A percentile compares a stretch with the other conserved stretches of the same genome.
phyloP scores from a whole-genome alignment of 2,888 invertebrate species.

The Callyntrura guangdongensis region DNA sequence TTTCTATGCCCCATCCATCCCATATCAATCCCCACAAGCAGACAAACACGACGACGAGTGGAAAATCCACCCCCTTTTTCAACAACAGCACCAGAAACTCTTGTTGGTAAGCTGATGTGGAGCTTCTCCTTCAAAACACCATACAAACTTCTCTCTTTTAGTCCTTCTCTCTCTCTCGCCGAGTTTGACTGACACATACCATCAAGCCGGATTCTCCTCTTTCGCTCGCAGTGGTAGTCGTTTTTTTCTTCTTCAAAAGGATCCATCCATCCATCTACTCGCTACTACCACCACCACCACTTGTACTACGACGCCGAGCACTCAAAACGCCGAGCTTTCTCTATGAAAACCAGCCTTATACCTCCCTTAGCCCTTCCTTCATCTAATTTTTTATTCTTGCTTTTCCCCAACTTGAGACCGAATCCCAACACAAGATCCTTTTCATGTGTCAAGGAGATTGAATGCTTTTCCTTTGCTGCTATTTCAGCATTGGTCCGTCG shows the following conservation, averaged over 20 bases:
- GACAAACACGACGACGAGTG: slow-evolving; percentile 41
- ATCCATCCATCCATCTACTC: slow-evolving; percentile 59
- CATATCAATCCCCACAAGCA: slow-evolving; percentile 74
- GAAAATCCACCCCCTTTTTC: slow-evolving; percentile 82
- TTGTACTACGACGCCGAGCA: slow-evolving; percentile 36
- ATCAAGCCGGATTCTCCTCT: slow-evolving; percentile 59
- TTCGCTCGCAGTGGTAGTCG: slow-evolving; percentile 1
- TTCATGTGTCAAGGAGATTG: slow-evolving; percentile 58
- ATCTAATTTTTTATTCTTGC: slow-evolving; percentile 66
- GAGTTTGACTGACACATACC: slow-evolving; percentile 65
- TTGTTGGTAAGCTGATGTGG: slow-evolving; percentile 1
- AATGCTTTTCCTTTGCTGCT: slow-evolving; percentile 36
- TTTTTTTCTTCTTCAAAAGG: slow-evolving; percentile 49
- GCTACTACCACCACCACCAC: slow-evolving; percentile 2
- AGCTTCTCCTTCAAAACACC: slow-evolving; percentile 17
- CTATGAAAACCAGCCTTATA: slow-evolving; percentile 58
- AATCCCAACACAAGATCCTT: slow-evolving; percentile 29
- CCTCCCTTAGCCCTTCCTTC: slow-evolving; percentile 78
- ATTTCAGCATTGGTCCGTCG: slow-evolving; percentile 34
- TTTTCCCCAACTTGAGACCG: slow-evolving; percentile 57
- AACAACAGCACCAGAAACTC: slow-evolving; percentile 46
- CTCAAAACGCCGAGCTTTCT: slow-evolving; percentile 59
- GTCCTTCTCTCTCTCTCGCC: slow-evolving; percentile 12
- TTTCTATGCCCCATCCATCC: slow-evolving; percentile 68
- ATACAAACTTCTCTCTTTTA: slow-evolving; percentile 46